Conservation (phyloP, 1,140 invertebrate genomes). For the Dendrolimus kikuchii region DNA sequence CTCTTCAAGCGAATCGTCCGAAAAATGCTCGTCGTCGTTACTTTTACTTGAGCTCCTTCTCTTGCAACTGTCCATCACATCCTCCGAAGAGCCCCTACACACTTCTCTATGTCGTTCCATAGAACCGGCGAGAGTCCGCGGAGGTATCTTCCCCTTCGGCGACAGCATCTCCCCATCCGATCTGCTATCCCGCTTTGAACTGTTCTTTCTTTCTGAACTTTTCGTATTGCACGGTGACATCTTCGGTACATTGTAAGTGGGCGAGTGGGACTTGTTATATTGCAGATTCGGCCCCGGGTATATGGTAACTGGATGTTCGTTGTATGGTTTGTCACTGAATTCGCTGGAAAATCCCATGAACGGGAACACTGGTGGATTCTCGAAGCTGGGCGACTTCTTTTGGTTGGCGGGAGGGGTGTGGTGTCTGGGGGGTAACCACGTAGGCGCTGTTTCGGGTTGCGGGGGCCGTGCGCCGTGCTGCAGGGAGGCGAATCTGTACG, state of each 20-base stretch:
- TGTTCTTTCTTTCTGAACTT: slow-evolving; percentile 44
- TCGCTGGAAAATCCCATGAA: slow-evolving; percentile 67
- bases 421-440: slow-evolving; percentile 62
- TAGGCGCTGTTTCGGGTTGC: slow-evolving; percentile 39
- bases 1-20: slow-evolving; percentile 87
- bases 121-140: slow-evolving; percentile 78
- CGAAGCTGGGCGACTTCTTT: slow-evolving; percentile 60
- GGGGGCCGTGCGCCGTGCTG: slow-evolving; percentile 72
- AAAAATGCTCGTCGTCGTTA: slow-evolving; percentile 83
- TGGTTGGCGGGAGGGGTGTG: slow-evolving; percentile 27
- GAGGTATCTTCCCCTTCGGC: slow-evolving; percentile 75
- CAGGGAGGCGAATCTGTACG: slow-evolving; percentile 78
- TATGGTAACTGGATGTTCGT: slow-evolving; percentile 76
- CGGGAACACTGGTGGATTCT: slow-evolving; percentile 58
- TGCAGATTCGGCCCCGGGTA: slow-evolving; percentile 72
- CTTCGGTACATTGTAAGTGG: slow-evolving; percentile 54
- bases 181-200: slow-evolving; percentile 48
- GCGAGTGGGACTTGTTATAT: slow-evolving; percentile 60
- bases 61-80: slow-evolving; percentile 49
- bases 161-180: slow-evolving; percentile 67
- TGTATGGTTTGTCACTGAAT: slow-evolving; percentile 71
- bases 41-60: slow-evolving; percentile 51
- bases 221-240: slow-evolving; percentile 52
- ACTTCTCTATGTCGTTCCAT: slow-evolving; percentile 84
- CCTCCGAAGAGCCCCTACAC: slow-evolving; percentile 72